Percentiles rank a stretch among this genome's conserved stretches.
Conservation (phyloP, 2,888 invertebrate genomes). For the Epistrophe grossulariae region DNA sequence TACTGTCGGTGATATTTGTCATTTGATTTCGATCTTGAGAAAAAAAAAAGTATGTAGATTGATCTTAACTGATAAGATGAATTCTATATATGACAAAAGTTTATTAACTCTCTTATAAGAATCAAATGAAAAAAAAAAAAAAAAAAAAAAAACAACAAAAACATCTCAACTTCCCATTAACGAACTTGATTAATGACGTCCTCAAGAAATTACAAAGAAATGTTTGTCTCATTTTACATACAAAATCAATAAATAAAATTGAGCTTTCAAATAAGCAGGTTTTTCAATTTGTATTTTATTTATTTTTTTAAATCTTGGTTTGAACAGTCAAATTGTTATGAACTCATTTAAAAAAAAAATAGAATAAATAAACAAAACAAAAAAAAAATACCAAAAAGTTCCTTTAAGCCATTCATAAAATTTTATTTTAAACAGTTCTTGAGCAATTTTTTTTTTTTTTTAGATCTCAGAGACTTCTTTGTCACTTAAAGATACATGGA, state of each 20-base stretch:
- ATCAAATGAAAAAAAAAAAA: too few relatives aligned
- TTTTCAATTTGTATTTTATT: not conserved
- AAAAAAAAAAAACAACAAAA: not conserved
- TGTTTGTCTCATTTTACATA: not conserved
- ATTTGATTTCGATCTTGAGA: conserved; percentile 1
- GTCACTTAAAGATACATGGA: not conserved
- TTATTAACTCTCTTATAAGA: not conserved
- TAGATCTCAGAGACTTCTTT: not conserved
- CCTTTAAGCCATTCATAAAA: conserved; percentile 6
- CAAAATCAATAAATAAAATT: conserved; percentile 19
- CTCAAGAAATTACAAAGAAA: not conserved
- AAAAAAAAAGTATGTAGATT: conserved; percentile 1
- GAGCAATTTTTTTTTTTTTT: not conserved
- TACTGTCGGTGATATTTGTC: not conserved
- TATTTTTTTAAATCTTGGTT: not conserved
- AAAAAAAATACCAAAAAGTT: not conserved
- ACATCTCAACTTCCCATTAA: not conserved
- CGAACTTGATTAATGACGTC: conserved; percentile 10
- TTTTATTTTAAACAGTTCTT: not conserved
- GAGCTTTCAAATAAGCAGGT: conserved; percentile 13
- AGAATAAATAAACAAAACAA: not conserved
- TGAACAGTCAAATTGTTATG: not conserved
- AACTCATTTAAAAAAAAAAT: not conserved
- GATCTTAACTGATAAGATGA: conserved; percentile 16
- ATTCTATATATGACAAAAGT: not conserved